Percentiles rank a stretch among this genome's conserved stretches.
Conservation (phyloP, 1,140 invertebrate species). For the Drusus annulatus region DNA sequence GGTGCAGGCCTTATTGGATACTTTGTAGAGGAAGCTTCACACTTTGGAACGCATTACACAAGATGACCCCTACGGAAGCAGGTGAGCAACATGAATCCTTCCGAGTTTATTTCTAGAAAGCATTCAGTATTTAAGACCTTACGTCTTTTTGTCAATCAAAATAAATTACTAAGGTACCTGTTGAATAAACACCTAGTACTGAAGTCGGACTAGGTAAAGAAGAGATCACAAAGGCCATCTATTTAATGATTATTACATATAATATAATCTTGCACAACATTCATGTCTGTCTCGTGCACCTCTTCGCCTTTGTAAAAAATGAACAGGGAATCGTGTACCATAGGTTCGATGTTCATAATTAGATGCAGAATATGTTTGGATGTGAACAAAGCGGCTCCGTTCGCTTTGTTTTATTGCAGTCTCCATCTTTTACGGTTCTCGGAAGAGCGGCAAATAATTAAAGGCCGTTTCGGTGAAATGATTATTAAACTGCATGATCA, state of each 20-base stretch:
- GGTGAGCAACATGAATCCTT: too few species aligned
- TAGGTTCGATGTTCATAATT: constrained; percentile 49
- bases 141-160: too few species aligned
- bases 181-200: too few species aligned
- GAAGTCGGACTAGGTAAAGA: too few species aligned
- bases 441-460: constrained; percentile 39
- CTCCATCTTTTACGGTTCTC: constrained; percentile 32
- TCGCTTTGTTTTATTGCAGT: constrained; percentile 54
- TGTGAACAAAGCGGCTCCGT: constrained; percentile 44
- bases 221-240: constrained; percentile 7
- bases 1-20: too few species aligned
- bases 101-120: too few species aligned
- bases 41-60: too few species aligned
- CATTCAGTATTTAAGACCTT: too few species aligned
- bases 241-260: too few species aligned
- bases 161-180: too few species aligned
- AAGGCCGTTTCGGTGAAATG: constrained; percentile 34
- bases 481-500: constrained; percentile 22
- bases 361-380: constrained; percentile 50
- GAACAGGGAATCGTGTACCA: background rate
- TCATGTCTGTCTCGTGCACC: constrained; percentile 12
- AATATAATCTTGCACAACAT: constrained; percentile 11
- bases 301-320: constrained; percentile 8
- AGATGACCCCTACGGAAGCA: too few species aligned
- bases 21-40: too few species aligned